phyloP scores from a whole-genome alignment of 2,888 invertebrate species.

The Chaetogeoica ovagalla region DNA sequence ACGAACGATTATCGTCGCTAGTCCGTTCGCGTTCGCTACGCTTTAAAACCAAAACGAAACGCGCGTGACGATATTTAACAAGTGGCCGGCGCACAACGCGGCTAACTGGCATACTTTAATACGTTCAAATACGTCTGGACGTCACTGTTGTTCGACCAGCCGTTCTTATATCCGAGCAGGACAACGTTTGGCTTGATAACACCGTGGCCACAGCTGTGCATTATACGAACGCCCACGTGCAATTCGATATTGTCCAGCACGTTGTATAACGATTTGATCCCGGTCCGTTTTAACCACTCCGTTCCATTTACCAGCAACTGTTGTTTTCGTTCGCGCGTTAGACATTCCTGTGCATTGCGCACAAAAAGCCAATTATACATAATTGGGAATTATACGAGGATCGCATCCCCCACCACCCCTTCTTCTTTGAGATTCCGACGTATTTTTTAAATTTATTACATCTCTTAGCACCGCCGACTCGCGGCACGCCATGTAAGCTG shows the following conservation, averaged over 20 bases:
- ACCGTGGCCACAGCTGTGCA: constrained; percentile 87
- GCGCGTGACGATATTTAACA: too few relatives aligned
- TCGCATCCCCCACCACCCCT: too few relatives aligned
- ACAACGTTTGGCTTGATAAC: constrained; percentile 93
- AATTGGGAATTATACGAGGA: too few relatives aligned
- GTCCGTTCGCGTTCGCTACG: constrained; percentile 5
- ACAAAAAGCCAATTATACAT: neutral
- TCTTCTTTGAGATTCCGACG: too few relatives aligned
- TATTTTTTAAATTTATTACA: too few relatives aligned
- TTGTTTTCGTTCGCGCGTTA: constrained; percentile 16
- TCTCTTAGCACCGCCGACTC: too few relatives aligned
- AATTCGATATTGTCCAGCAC: constrained; percentile 77
- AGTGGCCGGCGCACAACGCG: too few relatives aligned
- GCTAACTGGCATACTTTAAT: constrained; percentile 68
- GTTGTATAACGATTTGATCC: constrained; percentile 89
- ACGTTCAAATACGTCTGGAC: constrained; percentile 90
- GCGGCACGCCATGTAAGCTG: too few relatives aligned
- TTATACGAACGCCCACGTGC: constrained; percentile 79
- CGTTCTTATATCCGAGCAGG: constrained; percentile 89
- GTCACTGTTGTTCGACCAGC: constrained; percentile 82
- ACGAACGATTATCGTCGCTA: constrained; percentile 20
- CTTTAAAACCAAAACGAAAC: constrained; percentile 5
- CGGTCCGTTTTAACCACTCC: constrained; percentile 61
- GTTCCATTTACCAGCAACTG: constrained; percentile 2
- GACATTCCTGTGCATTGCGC: neutral